phyloP scores from a whole-genome alignment of 2,797 vertebrate species.

The Heterohyrax brucei region DNA sequence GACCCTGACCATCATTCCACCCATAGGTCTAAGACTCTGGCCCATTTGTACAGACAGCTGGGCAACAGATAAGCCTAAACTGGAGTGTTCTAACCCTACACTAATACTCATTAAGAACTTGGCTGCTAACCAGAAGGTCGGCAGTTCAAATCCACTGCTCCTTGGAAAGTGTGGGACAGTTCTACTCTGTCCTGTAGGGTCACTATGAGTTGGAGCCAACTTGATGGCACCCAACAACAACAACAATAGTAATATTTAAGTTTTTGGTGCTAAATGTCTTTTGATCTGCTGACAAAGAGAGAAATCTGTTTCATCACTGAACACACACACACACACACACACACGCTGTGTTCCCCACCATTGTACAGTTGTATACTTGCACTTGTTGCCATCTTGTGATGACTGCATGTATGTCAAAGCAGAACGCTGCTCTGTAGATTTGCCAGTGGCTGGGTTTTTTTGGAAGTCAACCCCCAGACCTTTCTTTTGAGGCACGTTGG shows the following conservation, averaged over 20 bases:
- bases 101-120: neutral
- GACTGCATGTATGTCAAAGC: neutral
- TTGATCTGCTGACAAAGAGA: slow-evolving; percentile 6
- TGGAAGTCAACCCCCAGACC: neutral
- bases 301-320: neutral
- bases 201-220: too few species aligned
- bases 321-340: neutral
- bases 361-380: neutral
- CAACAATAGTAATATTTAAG: too few species aligned
- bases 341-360: neutral
- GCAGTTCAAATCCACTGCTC: too few species aligned
- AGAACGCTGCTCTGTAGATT: neutral
- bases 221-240: too few species aligned
- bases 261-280: neutral
- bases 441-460: neutral
- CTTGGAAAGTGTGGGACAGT: too few species aligned
- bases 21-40: neutral
- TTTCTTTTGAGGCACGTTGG: neutral
- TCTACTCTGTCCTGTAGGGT: too few species aligned
- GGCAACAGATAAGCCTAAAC: neutral
- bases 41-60: neutral
- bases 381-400: neutral
- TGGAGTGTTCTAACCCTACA: neutral
- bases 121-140: too few species aligned
- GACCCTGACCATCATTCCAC: neutral